These are phyloP conservation scores for Euleptes europaea DNA, from an alignment of 2,113 vertebrate species.

Conservation along the genomic window DNA sequence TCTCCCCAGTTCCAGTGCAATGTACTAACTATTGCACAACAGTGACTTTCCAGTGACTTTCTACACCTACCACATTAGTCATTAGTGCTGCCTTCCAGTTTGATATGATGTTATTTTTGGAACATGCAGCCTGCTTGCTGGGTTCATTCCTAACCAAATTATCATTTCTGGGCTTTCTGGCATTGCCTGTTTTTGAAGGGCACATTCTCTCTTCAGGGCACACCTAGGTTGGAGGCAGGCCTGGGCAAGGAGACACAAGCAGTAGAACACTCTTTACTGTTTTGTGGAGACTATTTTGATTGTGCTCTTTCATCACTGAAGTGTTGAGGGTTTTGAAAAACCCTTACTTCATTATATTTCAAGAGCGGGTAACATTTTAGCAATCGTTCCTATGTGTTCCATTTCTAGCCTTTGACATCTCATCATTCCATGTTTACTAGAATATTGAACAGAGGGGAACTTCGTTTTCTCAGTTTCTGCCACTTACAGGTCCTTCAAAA, in stretches of 20 bases:
- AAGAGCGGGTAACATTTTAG: neutral
- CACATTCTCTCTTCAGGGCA: too few relatives aligned
- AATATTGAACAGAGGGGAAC: neutral
- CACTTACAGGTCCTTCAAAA: neutral
- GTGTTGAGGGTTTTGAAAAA: neutral
- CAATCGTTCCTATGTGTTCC: neutral
- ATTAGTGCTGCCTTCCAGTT: neutral
- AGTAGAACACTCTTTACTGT: neutral
- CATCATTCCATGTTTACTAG: neutral
- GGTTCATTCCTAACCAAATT: neutral
- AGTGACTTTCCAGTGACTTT: neutral
- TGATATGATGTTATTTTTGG: neutral
- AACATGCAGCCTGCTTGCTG: neutral
- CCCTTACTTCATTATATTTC: neutral
- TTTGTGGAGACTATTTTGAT: neutral
- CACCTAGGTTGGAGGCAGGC: neutral
- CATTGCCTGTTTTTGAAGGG: neutral
- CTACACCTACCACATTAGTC: neutral
- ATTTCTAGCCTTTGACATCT: neutral
- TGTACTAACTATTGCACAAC: too few relatives aligned
- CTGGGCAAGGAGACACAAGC: neutral
- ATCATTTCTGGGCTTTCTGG: too few relatives aligned
- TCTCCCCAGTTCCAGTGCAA: too few relatives aligned
- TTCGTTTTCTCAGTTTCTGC: neutral
- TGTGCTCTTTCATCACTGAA: neutral